A percentile compares a stretch with the other conserved stretches of the same genome.
Conservation (phyloP, 2,113 vertebrate species). For the Canis aureus region DNA sequence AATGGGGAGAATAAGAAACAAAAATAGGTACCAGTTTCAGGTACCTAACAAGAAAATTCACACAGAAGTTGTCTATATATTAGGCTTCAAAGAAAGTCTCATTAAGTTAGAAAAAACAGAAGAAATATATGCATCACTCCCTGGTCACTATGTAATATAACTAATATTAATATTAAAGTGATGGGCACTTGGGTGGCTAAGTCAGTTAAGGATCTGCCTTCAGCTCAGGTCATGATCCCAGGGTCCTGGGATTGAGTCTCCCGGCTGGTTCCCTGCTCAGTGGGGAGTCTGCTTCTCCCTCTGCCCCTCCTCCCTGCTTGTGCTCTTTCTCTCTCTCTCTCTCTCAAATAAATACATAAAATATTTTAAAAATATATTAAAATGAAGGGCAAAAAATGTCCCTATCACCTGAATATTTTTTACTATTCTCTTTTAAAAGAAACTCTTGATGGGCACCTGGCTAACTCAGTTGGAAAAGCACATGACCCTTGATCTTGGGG, state of each 20-base stretch:
- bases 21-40: not conserved
- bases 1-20: not conserved
- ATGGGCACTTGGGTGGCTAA: not conserved
- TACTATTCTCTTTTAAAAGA: constrained; percentile 43
- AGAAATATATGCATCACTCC: not conserved
- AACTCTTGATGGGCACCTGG: not conserved
- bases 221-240: too few species aligned
- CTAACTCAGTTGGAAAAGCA: too few species aligned
- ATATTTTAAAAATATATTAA: too few species aligned
- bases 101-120: not conserved
- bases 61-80: not conserved
- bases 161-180: constrained; percentile 41
- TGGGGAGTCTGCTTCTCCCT: too few species aligned
- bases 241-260: too few species aligned
- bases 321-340: too few species aligned
- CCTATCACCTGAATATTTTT: not conserved
- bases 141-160: not conserved
- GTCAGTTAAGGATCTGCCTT: too few species aligned
- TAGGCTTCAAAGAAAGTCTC: constrained; percentile 36
- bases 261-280: too few species aligned
- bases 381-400: not conserved
- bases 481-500: too few species aligned
- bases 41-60: constrained; percentile 4
- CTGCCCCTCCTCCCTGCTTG: too few species aligned
- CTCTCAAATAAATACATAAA: too few species aligned